Evolutionary conservation across 2,888 invertebrate species (phyloP).

Genomic region (Chrysolina oricalcia): DNA sequence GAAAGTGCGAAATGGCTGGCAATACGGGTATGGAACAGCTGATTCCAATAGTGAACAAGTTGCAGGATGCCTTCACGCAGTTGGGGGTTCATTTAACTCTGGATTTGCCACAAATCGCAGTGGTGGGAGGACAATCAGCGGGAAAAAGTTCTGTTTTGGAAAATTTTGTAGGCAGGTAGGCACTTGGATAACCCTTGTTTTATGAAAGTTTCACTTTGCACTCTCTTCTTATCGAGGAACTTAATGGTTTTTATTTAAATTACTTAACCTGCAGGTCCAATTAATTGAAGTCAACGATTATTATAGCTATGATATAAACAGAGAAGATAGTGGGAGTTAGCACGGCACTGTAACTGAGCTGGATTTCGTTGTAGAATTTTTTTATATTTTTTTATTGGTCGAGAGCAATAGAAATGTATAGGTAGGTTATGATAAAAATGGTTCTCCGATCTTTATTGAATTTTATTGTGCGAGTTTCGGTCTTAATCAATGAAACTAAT

Average conservation of each 20-base stretch:
- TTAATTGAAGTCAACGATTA: background rate
- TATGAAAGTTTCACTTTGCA: background rate
- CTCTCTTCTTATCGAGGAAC: background rate
- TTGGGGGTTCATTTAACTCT: slow-evolving; percentile 98
- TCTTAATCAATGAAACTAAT: too few relatives aligned
- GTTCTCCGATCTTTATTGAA: too few relatives aligned
- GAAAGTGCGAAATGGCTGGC: slow-evolving; percentile 76
- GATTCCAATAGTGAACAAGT: slow-evolving; percentile 99
- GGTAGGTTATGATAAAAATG: too few relatives aligned
- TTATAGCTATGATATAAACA: background rate
- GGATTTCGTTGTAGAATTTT: background rate
- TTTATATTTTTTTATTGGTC: too few relatives aligned
- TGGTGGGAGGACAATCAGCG: slow-evolving; percentile 99
- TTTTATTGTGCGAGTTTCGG: too few relatives aligned
- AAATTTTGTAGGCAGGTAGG: slow-evolving; percentile 98
- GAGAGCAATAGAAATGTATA: too few relatives aligned
- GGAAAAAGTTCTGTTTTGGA: slow-evolving; percentile 99
- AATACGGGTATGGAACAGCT: slow-evolving; percentile 96
- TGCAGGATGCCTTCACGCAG: slow-evolving; percentile 99
- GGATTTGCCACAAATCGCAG: slow-evolving; percentile 99
- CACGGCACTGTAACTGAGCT: background rate
- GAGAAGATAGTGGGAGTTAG: background rate
- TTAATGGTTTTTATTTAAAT: background rate
- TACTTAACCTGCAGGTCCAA: slow-evolving; percentile 3
- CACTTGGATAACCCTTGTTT: background rate